Evolutionary conservation across 2,888 invertebrate species (phyloP).

Genomic region (Protula sp.): DNA sequence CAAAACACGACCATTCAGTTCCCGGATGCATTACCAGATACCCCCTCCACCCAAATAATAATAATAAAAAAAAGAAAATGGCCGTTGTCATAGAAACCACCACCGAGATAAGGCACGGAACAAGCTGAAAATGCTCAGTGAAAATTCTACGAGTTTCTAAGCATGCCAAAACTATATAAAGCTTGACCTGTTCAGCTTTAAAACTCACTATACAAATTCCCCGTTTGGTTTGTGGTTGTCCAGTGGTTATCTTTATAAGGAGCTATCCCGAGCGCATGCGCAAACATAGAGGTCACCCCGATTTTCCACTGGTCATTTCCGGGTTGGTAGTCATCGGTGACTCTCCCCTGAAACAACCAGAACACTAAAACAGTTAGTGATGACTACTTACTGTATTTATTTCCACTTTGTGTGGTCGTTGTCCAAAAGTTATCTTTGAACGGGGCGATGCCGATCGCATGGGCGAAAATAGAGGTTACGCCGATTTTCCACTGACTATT

Average conservation of each 20-base stretch:
- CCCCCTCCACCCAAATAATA: too few species aligned
- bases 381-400: conserved; percentile 31
- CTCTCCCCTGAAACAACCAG: conserved; percentile 33
- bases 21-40: too few species aligned
- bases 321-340: conserved; percentile 34
- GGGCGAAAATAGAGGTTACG: conserved; percentile 34
- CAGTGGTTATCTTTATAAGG: conserved; percentile 45
- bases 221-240: conserved; percentile 34
- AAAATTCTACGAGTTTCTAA: too few species aligned
- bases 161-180: too few species aligned
- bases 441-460: conserved; percentile 36
- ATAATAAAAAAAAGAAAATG: too few species aligned
- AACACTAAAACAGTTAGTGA: too few species aligned
- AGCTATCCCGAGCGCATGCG: conserved; percentile 34
- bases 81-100: too few species aligned
- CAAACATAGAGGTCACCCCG: conserved; percentile 38
- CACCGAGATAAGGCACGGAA: too few species aligned
- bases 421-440: conserved; percentile 46
- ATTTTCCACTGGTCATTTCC: conserved; percentile 35
- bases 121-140: too few species aligned
- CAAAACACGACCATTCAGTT: too few species aligned
- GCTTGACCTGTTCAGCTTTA: too few species aligned
- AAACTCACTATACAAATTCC: conserved; percentile 17
- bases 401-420: conserved; percentile 33
- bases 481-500: conserved; percentile 39